Base-by-base conservation (phyloP, 2,797 vertebrate species). In the Urophycis tenuis region DNA sequence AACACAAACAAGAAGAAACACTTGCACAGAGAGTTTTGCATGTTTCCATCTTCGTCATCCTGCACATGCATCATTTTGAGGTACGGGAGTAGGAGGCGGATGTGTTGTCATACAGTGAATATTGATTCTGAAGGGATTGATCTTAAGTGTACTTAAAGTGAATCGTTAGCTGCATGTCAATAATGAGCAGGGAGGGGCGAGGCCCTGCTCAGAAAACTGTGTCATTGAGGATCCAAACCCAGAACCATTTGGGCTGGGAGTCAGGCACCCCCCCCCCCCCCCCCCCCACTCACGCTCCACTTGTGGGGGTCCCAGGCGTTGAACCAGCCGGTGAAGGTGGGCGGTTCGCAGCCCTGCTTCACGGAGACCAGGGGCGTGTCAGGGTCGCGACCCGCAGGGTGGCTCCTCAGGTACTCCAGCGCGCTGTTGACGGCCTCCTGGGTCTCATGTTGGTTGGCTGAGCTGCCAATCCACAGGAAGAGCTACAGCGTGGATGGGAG, bases 291-390 rank as follows among this genome's bases (percentile, higher is more conserved):
- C 90, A 97, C 96, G 0, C 92, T 96, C 95, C 95, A 97, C 86
- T 95, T 96, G 60, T 95, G 94, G 33, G 95, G 90, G 81, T 97
- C 96, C 96, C 96, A 97, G 0, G 95, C 95, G 0, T 91, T 92
- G 91, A 97, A 97, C 96, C 96, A 97, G 9, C 96, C 96, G 0
- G 95, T 97, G 90, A 97, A 97, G 31, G 94, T 97, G 49, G 92
- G 93, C 0, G 96, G 96, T 64, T 97, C 96, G 0, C 85, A 84
- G 67, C 95, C 94, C 89, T 97, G 95, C 81, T 96, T 97, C 79
- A 97, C 92, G 2, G 87, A 84, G 79, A 94, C 78, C 78, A 95
- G 84, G 0, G 96, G 92, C 0, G 95, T 95, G 30, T 94, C 92
- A 1, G 83, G 45, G 87, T 97, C 95, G 3, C 96, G 94, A 19